phyloP scores from a whole-genome alignment of 2,797 vertebrate species.

The Mergus octosetaceus region DNA sequence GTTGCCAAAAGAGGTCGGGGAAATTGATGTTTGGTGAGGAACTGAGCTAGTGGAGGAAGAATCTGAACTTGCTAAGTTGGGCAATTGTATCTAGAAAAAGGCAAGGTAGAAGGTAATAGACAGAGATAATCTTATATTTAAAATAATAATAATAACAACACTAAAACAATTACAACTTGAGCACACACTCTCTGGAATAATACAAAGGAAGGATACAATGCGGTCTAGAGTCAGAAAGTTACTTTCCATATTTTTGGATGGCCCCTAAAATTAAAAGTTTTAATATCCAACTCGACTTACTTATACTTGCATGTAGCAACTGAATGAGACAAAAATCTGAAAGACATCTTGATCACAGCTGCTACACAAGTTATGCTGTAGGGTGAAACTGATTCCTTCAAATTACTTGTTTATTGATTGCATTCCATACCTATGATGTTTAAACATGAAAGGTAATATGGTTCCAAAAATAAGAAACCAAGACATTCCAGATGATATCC shows the following conservation, averaged over 20 bases:
- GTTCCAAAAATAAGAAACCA: neutral
- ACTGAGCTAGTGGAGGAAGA: neutral
- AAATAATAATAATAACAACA: neutral
- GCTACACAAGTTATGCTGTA: neutral
- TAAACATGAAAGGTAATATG: neutral
- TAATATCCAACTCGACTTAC: neutral
- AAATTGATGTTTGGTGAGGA: neutral
- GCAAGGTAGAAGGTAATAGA: neutral
- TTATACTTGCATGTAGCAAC: neutral
- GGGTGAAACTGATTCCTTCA: neutral
- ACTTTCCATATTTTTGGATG: neutral
- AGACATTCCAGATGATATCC: neutral
- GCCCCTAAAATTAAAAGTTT: neutral
- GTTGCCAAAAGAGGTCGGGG: neutral
- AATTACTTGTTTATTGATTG: neutral
- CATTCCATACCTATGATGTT: neutral
- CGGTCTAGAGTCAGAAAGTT: neutral
- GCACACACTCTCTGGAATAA: neutral
- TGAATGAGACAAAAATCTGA: neutral
- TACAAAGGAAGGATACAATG: neutral
- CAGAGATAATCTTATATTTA: neutral
- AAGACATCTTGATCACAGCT: conserved; percentile 8
- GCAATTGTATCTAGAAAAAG: neutral
- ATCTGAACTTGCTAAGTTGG: neutral
- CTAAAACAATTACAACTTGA: neutral